Conservation (phyloP, 1,140 invertebrate genomes). For the Anastrepha obliqua region DNA sequence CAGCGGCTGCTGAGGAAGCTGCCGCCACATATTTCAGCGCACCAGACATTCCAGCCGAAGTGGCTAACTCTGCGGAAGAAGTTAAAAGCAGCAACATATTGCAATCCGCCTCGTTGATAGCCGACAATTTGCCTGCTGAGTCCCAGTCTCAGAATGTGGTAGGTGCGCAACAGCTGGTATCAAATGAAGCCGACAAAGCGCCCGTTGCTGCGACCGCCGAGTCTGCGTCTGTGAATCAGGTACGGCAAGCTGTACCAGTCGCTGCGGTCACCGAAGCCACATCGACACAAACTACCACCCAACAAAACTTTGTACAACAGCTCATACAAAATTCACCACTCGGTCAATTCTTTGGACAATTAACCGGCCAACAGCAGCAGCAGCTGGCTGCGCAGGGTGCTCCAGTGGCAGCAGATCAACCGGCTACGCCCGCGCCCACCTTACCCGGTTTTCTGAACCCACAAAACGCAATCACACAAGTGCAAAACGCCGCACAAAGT, state of each 20-base stretch:
- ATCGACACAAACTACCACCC: conserved; percentile 66
- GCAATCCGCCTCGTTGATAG: not conserved
- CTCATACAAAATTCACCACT: conserved; percentile 70
- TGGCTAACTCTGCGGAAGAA: not conserved
- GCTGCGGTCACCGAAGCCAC: conserved; percentile 66
- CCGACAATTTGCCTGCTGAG: not conserved
- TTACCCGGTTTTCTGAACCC: conserved; percentile 68
- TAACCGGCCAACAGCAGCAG: conserved; percentile 62
- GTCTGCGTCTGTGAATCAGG: not conserved
- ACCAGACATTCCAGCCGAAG: not conserved
- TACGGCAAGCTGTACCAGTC: conserved; percentile 64
- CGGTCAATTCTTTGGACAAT: conserved; percentile 69
- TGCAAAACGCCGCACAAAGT: conserved; percentile 67
- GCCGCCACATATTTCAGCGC: not conserved
- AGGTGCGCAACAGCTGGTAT: not conserved
- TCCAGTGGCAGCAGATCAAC: conserved; percentile 58
- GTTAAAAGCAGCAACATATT: not conserved
- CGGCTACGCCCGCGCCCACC: conserved; percentile 64
- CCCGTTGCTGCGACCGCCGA: not conserved
- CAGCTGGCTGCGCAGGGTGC: conserved; percentile 50
- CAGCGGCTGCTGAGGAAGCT: conserved; percentile 1
- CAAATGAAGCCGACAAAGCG: not conserved
- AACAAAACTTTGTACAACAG: conserved; percentile 71
- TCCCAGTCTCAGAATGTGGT: not conserved
- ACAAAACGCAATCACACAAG: conserved; percentile 64